A percentile compares a stretch with the other conserved stretches of the same genome.
Evolutionary conservation across 1,140 invertebrate species (phyloP).

Genomic region (Holcopasites calliopsidis): DNA sequence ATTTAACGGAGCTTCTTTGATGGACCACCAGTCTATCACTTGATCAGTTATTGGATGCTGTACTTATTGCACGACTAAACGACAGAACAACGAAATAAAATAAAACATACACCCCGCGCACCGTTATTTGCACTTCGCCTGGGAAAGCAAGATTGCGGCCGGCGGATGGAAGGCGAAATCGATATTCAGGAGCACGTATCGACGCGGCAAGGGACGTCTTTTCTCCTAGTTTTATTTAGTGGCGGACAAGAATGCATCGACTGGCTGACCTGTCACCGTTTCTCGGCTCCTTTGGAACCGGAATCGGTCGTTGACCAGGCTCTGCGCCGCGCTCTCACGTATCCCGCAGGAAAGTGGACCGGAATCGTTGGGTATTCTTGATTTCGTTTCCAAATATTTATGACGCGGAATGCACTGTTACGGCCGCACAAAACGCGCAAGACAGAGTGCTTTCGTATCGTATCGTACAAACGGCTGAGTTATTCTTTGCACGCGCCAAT

Average conservation of each 20-base stretch:
- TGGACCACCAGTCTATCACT: too few species aligned
- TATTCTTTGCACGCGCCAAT: too few species aligned
- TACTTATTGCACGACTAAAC: background rate
- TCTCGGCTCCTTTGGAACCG: background rate
- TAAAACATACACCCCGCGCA: too few species aligned
- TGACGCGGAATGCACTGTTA: too few species aligned
- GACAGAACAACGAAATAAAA: background rate
- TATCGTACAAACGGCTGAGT: too few species aligned
- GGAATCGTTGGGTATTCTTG: background rate
- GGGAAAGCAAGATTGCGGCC: background rate
- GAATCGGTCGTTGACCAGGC: background rate
- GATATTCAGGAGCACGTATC: background rate
- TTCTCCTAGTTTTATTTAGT: background rate
- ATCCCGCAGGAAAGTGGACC: background rate
- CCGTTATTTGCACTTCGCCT: background rate
- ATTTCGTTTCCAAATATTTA: background rate
- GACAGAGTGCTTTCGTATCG: too few species aligned
- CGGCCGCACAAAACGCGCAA: too few species aligned
- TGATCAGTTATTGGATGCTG: too few species aligned
- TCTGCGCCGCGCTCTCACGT: background rate
- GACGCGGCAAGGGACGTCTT: background rate
- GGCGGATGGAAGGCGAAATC: background rate
- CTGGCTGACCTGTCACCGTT: background rate
- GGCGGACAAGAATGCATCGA: slow-evolving; percentile 10
- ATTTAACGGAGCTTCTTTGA: too few species aligned